Evolutionary conservation across 2,113 vertebrate genomes (phyloP).

Genomic region (Mesembrinibis cayennensis): DNA sequence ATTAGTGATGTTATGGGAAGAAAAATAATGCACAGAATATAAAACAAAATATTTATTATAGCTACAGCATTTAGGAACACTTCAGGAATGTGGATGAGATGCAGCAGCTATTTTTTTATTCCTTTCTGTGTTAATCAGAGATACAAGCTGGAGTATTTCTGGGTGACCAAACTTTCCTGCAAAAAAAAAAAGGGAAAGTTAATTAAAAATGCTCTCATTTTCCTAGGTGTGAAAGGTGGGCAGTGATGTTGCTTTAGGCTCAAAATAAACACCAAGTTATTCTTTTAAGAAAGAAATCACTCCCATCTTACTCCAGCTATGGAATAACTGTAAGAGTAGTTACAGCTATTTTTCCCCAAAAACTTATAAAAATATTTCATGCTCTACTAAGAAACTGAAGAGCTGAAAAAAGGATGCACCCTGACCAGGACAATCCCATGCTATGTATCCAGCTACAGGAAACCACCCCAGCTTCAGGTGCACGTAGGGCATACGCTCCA

Average conservation of each 20-base stretch:
- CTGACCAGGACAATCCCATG: background rate
- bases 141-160: constrained; percentile 86
- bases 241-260: background rate
- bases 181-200: constrained; percentile 41
- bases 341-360: background rate
- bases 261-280: background rate
- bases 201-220: background rate
- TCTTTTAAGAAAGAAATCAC: background rate
- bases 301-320: background rate
- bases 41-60: constrained; percentile 46
- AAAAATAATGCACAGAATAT: background rate
- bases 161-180: constrained; percentile 91
- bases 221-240: background rate
- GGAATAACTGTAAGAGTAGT: background rate
- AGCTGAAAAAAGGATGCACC: background rate
- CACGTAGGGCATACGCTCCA: no score
- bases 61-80: background rate
- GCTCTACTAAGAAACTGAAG: background rate
- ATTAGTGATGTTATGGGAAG: background rate
- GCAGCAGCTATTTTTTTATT: constrained; percentile 58
- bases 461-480: background rate
- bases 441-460: fast-evolving
- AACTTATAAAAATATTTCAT: background rate
- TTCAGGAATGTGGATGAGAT: constrained; percentile 35
- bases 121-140: constrained; percentile 84